A percentile compares a stretch with the other conserved stretches of the same genome.
phyloP scores from a whole-genome alignment of 2,888 invertebrate genomes.

The Cheilosia grossa region DNA sequence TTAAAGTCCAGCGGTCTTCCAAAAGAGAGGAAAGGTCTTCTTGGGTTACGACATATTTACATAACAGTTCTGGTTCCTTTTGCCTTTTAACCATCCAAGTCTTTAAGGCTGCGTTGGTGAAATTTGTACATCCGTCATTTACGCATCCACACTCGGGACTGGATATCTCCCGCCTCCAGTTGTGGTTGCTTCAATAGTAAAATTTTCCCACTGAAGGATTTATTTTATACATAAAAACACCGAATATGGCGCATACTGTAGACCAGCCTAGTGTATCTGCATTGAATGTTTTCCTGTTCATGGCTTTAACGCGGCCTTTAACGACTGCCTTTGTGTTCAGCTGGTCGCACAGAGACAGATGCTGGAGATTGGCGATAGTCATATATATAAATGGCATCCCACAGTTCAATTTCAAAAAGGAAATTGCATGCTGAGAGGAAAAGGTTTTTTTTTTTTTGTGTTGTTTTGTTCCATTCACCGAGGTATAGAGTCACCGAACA shows the following conservation, averaged over 20 bases:
- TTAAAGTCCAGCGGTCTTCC: too few species aligned
- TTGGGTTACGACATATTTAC: too few species aligned
- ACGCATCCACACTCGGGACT: too few species aligned
- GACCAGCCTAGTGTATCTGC: slow-evolving; percentile 7
- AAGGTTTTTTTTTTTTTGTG: neutral
- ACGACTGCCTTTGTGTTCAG: slow-evolving; percentile 3
- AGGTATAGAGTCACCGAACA: slow-evolving; percentile 29
- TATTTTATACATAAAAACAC: neutral
- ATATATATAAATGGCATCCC: slow-evolving; percentile 41
- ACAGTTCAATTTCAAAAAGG: slow-evolving; percentile 70
- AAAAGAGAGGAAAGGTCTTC: too few species aligned
- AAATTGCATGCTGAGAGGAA: slow-evolving; percentile 61
- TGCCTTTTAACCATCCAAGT: too few species aligned
- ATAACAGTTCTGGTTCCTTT: too few species aligned
- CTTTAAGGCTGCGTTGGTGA: too few species aligned
- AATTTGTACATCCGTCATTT: too few species aligned
- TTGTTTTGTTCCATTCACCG: neutral
- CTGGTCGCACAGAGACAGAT: slow-evolving; percentile 22
- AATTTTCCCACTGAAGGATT: neutral
- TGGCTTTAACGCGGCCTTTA: slow-evolving; percentile 10
- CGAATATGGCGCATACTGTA: neutral
- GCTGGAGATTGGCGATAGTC: slow-evolving; percentile 48
- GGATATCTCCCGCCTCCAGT: too few species aligned
- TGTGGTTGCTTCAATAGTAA: too few species aligned
- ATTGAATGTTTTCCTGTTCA: slow-evolving; percentile 29